Conservation (phyloP, 2,888 invertebrate species). For the Drosophila melanosoma region DNA sequence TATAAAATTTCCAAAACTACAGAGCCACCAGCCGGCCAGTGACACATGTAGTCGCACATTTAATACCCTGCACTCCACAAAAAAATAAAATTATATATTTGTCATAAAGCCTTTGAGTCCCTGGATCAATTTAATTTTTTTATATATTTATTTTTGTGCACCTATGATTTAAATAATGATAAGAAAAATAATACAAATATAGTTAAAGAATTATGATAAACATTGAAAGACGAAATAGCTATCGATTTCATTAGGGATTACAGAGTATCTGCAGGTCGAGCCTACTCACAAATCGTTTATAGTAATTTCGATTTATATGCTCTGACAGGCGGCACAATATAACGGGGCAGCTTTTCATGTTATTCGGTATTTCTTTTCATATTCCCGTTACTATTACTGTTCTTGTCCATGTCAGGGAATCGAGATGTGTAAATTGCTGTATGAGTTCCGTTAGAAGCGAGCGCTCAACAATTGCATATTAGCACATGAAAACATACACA, state of each 20-base stretch:
- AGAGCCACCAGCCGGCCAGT: not conserved
- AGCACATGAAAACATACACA: slow-evolving; percentile 24
- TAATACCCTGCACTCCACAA: slow-evolving; percentile 13
- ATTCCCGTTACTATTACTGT: slow-evolving; percentile 1
- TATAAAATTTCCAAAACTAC: slow-evolving; percentile 32
- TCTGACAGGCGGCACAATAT: slow-evolving; percentile 15
- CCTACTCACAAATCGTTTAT: not conserved
- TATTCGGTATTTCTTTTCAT: not conserved
- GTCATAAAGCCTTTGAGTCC: not conserved
- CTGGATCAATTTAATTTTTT: too few relatives aligned
- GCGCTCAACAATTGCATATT: slow-evolving; percentile 56
- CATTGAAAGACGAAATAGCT: not conserved
- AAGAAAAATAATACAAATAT: not conserved
- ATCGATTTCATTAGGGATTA: not conserved
- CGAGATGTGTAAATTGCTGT: slow-evolving; percentile 52
- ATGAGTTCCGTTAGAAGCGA: slow-evolving; percentile 40
- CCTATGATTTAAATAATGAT: not conserved
- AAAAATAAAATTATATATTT: not conserved
- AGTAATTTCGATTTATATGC: slow-evolving; percentile 5
- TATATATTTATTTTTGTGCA: too few relatives aligned
- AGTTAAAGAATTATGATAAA: not conserved
- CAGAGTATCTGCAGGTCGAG: not conserved
- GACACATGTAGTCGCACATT: slow-evolving; percentile 1
- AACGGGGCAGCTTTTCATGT: slow-evolving; percentile 17
- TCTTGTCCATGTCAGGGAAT: slow-evolving; percentile 31